These are phyloP conservation scores for Mus spretus DNA, from an alignment of 2,797 vertebrate species.

Conservation along the genomic window DNA sequence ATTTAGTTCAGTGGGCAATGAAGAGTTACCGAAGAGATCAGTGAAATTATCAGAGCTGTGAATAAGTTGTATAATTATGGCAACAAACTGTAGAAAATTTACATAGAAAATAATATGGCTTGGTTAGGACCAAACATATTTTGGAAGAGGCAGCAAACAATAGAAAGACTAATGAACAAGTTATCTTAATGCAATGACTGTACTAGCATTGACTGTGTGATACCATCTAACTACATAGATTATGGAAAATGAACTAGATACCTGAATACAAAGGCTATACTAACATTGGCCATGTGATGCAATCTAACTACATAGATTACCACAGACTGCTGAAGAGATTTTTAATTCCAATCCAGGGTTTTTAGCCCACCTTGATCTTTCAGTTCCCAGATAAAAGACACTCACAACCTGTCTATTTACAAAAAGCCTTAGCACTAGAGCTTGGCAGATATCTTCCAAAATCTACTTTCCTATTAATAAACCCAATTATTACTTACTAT, in stretches of 20 bases:
- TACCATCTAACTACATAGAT: background rate
- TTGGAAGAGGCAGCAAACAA: background rate
- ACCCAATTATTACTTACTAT: background rate
- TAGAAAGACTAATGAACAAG: background rate
- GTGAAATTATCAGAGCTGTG: constrained; percentile 9
- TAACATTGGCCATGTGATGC: background rate
- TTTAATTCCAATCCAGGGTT: background rate
- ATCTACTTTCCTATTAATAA: background rate
- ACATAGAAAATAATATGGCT: background rate
- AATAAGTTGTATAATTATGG: background rate
- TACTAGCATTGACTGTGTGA: background rate
- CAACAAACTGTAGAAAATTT: background rate
- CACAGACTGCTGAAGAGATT: background rate
- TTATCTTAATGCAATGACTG: background rate
- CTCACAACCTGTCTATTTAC: background rate
- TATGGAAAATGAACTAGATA: background rate
- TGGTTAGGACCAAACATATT: background rate
- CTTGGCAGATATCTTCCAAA: background rate
- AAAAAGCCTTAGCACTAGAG: background rate
- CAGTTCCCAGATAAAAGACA: background rate
- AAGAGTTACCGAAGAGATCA: background rate
- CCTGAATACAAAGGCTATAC: background rate
- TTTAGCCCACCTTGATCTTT: background rate
- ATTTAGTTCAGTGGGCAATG: constrained; percentile 14
- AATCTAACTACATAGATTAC: background rate